Evolutionary conservation across 92 coral and sea anemone species (phyloP).

Genomic region (Nematostella vectensis): DNA sequence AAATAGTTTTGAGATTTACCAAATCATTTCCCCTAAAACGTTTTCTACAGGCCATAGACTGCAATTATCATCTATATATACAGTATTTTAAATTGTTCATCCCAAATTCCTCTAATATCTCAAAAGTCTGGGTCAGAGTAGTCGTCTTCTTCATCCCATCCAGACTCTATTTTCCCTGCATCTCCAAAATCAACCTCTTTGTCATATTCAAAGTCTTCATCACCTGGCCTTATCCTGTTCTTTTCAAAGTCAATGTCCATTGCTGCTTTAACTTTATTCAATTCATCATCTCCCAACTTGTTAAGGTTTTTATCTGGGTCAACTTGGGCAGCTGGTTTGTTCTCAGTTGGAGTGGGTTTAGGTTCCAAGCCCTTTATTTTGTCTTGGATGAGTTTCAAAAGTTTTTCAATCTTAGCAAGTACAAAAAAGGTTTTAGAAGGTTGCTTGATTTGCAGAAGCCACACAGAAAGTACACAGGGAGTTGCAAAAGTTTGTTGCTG

Average conservation of each 20-base stretch:
- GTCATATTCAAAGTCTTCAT: constrained; percentile 77
- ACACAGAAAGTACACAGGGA: too few relatives aligned
- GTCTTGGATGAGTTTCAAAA: constrained; percentile 74
- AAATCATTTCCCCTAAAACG: too few relatives aligned
- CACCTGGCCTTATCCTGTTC: constrained; percentile 75
- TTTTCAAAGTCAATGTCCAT: constrained; percentile 84
- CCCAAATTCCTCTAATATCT: too few relatives aligned
- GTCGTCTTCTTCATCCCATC: constrained; percentile 91
- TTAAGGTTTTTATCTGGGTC: constrained; percentile 65
- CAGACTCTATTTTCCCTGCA: constrained; percentile 71
- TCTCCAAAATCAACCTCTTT: constrained; percentile 74
- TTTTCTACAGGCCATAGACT: too few relatives aligned
- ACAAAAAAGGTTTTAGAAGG: not conserved
- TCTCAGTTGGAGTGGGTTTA: constrained; percentile 5
- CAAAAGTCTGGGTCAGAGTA: constrained; percentile 95
- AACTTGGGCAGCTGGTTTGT: constrained; percentile 11
- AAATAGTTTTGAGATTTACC: too few relatives aligned
- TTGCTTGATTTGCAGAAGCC: too few relatives aligned
- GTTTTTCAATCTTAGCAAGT: constrained; percentile 55
- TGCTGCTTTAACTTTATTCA: constrained; percentile 62
- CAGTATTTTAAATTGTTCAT: too few relatives aligned
- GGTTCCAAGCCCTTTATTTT: constrained; percentile 62
- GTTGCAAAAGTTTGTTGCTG: too few relatives aligned
- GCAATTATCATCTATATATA: too few relatives aligned
- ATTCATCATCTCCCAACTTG: constrained; percentile 64